Conservation (phyloP, 1,140 invertebrate species). For the Zaprionus vittiger region DNA sequence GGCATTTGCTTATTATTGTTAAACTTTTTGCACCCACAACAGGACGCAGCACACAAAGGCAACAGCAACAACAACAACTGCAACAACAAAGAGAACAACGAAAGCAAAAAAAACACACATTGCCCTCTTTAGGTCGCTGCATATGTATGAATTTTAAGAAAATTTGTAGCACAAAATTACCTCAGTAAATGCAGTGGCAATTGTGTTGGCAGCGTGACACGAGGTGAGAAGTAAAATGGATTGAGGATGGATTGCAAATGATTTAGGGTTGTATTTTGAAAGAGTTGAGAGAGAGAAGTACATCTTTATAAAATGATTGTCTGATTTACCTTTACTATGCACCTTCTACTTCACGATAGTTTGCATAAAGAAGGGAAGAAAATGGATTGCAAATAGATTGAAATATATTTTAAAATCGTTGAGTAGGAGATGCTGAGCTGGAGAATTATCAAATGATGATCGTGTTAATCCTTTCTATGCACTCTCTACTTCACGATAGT, state of each 20-base stretch:
- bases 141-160: conserved; percentile 61
- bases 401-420: neutral
- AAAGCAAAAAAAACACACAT: conserved; percentile 26
- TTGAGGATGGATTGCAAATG: too few relatives aligned
- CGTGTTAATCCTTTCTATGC: neutral
- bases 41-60: conserved; percentile 40
- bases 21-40: conserved; percentile 76
- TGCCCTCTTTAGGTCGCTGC: conserved; percentile 39
- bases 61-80: conserved; percentile 31
- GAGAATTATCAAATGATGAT: too few relatives aligned
- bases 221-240: fast-evolving
- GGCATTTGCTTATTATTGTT: conserved; percentile 82
- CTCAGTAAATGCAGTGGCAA: conserved; percentile 43
- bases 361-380: too few relatives aligned
- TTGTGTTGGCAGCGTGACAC: conserved; percentile 48
- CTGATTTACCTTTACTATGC: too few relatives aligned
- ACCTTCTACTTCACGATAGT: too few relatives aligned
- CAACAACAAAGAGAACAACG: neutral
- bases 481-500: neutral
- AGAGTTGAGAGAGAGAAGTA: too few relatives aligned
- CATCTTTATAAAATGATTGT: too few relatives aligned
- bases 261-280: too few relatives aligned
- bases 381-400: neutral
- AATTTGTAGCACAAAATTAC: conserved; percentile 67
- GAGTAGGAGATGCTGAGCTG: too few relatives aligned